Percentiles rank a stretch among this genome's conserved stretches.
Evolutionary conservation across 2,888 invertebrate genomes (phyloP).

Genomic region (Lepidochitona cinerea): DNA sequence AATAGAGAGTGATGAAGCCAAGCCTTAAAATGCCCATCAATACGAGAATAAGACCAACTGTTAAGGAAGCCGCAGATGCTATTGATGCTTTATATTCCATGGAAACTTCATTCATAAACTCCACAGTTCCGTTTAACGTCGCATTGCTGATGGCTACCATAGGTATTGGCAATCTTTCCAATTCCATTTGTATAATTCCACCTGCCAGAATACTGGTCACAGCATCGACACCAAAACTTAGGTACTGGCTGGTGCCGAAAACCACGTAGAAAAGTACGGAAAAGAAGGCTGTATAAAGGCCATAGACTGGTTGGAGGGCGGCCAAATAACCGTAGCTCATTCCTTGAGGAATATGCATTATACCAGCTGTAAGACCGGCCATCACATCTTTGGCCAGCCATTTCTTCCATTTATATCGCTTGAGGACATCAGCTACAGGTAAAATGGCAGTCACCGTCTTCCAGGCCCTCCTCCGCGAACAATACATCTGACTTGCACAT

Average conservation of each 20-base stretch:
- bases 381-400: conserved; percentile 57
- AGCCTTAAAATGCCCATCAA: conserved; percentile 42
- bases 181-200: conserved; percentile 50
- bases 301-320: conserved; percentile 59
- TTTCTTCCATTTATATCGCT: conserved; percentile 59
- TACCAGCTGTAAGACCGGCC: conserved; percentile 65
- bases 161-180: conserved; percentile 31
- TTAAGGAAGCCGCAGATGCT: neutral
- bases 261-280: conserved; percentile 60
- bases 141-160: neutral
- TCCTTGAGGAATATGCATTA: conserved; percentile 68
- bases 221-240: conserved; percentile 65
- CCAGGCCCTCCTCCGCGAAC: conserved; percentile 49
- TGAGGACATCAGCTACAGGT: conserved; percentile 54
- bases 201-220: conserved; percentile 65
- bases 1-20: conserved; percentile 49
- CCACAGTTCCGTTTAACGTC: neutral
- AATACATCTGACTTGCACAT: conserved; percentile 22
- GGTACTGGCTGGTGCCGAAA: conserved; percentile 61
- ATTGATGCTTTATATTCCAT: neutral
- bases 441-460: conserved; percentile 48
- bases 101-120: no score
- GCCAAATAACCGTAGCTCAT: conserved; percentile 61
- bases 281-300: conserved; percentile 63
- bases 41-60: conserved; percentile 39